phyloP scores from a whole-genome alignment of 1,140 invertebrate species.

The Sinonovacula constricta region DNA sequence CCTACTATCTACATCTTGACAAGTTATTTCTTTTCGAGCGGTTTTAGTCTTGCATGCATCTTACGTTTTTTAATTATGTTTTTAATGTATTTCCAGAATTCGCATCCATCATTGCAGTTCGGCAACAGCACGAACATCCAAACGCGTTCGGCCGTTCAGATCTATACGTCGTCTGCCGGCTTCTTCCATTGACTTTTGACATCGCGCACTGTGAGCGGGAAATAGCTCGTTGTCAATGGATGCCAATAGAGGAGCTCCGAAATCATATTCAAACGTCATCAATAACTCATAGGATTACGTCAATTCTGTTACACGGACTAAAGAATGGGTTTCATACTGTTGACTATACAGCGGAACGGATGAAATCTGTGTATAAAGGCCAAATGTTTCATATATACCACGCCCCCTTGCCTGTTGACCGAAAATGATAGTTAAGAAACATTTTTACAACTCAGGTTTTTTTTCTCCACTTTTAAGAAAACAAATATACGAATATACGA shows the following conservation, averaged over 20 bases:
- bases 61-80: too few relatives aligned
- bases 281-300: constrained; percentile 60
- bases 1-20: too few relatives aligned
- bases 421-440: too few relatives aligned
- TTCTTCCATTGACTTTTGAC: constrained; percentile 84
- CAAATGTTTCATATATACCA: constrained; percentile 62
- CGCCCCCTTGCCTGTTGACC: too few relatives aligned
- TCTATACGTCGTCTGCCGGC: constrained; percentile 87
- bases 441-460: too few relatives aligned
- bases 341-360: constrained; percentile 59
- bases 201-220: constrained; percentile 86
- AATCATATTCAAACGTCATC: constrained; percentile 53
- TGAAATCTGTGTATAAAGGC: constrained; percentile 68
- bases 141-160: constrained; percentile 90
- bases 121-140: constrained; percentile 82
- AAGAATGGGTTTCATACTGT: constrained; percentile 69
- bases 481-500: too few relatives aligned
- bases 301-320: constrained; percentile 62
- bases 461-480: too few relatives aligned
- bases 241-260: constrained; percentile 75
- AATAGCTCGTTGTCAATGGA: constrained; percentile 89
- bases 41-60: too few relatives aligned
- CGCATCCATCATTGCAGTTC: constrained; percentile 86
- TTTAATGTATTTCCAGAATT: constrained; percentile 81
- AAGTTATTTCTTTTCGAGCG: too few relatives aligned